Conservation (phyloP, 2,113 vertebrate genomes). For the Scomber colias region DNA sequence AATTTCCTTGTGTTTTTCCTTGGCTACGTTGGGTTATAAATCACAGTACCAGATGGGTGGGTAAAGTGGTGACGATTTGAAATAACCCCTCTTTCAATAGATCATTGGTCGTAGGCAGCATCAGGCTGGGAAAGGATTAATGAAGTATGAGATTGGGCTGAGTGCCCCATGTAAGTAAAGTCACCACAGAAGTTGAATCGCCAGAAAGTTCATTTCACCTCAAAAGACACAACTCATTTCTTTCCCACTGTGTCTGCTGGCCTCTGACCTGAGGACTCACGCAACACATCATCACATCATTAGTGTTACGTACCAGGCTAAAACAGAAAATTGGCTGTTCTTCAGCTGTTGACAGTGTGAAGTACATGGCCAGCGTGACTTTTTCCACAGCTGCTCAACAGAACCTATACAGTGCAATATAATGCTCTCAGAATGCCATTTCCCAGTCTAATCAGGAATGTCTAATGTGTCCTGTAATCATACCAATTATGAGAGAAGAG, state of each 20-base stretch:
- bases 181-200: conserved; percentile 28
- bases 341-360: conserved; percentile 17
- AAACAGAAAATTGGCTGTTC: background rate
- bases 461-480: conserved; percentile 74
- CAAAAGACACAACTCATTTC: conserved; percentile 31
- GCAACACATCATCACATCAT: conserved; percentile 29
- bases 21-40: conserved; percentile 66
- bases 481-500: conserved; percentile 64
- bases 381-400: conserved; percentile 19
- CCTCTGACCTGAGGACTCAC: conserved; percentile 17
- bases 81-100: conserved; percentile 70
- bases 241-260: background rate
- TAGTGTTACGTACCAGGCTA: conserved; percentile 17
- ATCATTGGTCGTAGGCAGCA: conserved; percentile 59
- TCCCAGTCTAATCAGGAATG: conserved; percentile 56
- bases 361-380: conserved; percentile 1
- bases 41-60: conserved; percentile 67
- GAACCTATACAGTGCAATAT: conserved; percentile 6
- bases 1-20: conserved; percentile 72
- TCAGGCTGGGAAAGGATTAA: conserved; percentile 76
- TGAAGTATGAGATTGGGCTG: conserved; percentile 75
- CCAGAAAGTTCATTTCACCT: conserved; percentile 41
- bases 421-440: conserved; percentile 37
- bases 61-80: conserved; percentile 67
- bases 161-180: conserved; percentile 24